Percentiles rank a stretch among this genome's conserved stretches.
These are phyloP conservation scores for Drosophila ambigua DNA, from an alignment of 1,140 invertebrate genomes.

Conservation along the genomic window DNA sequence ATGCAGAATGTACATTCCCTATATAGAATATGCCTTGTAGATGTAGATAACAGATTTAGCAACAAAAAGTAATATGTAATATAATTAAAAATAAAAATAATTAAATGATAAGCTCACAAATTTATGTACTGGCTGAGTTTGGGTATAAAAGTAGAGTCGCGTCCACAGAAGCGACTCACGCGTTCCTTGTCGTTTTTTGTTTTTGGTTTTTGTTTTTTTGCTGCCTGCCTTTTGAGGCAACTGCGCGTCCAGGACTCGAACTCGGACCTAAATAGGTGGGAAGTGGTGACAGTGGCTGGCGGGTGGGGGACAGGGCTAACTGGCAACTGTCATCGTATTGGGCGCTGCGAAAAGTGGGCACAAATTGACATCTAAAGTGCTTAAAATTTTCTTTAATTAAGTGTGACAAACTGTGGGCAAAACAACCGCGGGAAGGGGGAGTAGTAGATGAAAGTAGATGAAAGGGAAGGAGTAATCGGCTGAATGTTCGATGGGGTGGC, in stretches of 20 bases:
- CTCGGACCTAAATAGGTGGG: too few relatives aligned
- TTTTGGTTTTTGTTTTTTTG: too few relatives aligned
- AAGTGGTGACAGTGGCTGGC: neutral
- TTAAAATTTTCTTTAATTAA: conserved; percentile 83
- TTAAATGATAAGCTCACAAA: too few relatives aligned
- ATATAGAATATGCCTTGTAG: too few relatives aligned
- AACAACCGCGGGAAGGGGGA: conserved; percentile 4
- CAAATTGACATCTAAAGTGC: conserved; percentile 83
- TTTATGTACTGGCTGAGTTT: too few relatives aligned
- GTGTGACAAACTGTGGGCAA: conserved; percentile 79
- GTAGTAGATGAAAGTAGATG: neutral
- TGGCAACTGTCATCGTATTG: conserved; percentile 71
- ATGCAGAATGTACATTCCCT: too few relatives aligned
- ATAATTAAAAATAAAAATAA: too few relatives aligned
- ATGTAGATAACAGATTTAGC: too few relatives aligned
- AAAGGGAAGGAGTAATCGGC: neutral
- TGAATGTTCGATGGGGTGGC: neutral
- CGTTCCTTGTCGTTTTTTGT: too few relatives aligned
- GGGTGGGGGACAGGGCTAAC: conserved; percentile 20
- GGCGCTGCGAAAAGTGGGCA: conserved; percentile 65
- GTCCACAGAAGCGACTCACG: too few relatives aligned
- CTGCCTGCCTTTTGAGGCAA: conserved; percentile 42
- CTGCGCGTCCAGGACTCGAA: neutral
- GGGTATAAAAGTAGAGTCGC: too few relatives aligned
- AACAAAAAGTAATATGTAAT: too few relatives aligned